Conservation (phyloP, 2,888 invertebrate genomes). For the Eupithecia exiguata region DNA sequence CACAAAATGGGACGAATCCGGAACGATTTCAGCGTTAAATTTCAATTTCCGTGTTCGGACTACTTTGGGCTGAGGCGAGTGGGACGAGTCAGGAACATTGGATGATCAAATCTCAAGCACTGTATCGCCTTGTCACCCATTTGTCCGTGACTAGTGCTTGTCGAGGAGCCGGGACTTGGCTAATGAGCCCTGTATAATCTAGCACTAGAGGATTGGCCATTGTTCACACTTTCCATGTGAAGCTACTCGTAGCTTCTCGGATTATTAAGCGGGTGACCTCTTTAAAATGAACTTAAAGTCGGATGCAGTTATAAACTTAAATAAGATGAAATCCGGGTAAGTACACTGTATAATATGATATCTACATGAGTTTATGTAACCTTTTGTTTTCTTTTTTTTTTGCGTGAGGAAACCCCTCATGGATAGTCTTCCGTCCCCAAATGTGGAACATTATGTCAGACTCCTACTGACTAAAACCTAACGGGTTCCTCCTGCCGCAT, state of each 20-base stretch:
- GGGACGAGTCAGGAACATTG: no score
- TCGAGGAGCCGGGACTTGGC: background rate
- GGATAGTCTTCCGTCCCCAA: no score
- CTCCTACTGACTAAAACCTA: no score
- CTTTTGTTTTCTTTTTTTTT: no score
- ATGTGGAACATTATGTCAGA: no score
- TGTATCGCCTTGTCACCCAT: background rate
- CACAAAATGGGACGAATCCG: no score
- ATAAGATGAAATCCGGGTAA: background rate
- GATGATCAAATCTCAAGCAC: background rate
- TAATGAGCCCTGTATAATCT: background rate
- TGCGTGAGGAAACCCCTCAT: no score
- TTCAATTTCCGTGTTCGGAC: no score
- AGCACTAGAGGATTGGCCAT: background rate
- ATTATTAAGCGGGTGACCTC: background rate
- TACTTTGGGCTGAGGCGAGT: no score
- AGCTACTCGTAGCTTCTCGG: background rate
- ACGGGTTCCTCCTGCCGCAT: no score
- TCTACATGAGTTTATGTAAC: background rate
- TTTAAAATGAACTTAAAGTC: background rate
- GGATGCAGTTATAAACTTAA: background rate
- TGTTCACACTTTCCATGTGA: slow-evolving; percentile 1
- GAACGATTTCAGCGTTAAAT: no score
- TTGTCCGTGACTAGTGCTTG: background rate
- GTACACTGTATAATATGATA: background rate